Percentiles rank a stretch among this genome's conserved stretches.
phyloP scores from a whole-genome alignment of 2,797 vertebrate genomes.

The Megaceryle alcyon region DNA sequence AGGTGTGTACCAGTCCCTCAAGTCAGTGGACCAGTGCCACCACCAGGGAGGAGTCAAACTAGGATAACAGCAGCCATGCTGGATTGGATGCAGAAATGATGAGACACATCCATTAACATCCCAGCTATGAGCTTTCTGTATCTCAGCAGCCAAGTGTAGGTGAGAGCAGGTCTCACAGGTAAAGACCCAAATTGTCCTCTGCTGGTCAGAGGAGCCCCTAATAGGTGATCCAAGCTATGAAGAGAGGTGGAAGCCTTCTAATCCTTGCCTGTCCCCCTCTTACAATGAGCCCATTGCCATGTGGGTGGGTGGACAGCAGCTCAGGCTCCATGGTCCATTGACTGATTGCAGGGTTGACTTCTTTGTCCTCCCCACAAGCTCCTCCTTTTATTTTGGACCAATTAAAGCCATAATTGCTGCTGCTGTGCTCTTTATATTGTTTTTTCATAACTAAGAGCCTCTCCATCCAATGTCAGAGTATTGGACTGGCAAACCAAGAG shows the following conservation, averaged over 20 bases:
- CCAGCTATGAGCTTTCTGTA: background rate
- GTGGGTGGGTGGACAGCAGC: too few species aligned
- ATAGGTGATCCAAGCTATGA: background rate
- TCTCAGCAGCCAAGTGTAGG: background rate
- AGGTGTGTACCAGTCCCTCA: too few species aligned
- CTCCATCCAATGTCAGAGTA: background rate
- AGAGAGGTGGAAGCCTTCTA: background rate
- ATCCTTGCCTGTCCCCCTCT: background rate
- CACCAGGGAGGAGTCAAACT: background rate
- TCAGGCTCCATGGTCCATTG: accelerated
- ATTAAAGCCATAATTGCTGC: background rate
- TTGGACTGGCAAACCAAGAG: background rate
- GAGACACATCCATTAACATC: too few species aligned
- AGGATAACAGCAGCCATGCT: background rate
- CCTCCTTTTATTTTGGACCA: background rate
- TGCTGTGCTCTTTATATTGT: background rate
- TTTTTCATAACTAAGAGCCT: background rate
- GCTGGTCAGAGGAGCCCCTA: background rate
- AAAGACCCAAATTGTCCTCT: background rate
- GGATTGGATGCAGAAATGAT: background rate
- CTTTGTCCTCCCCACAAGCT: background rate
- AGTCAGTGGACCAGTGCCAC: background rate
- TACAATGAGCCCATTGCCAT: background rate
- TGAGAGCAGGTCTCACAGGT: background rate
- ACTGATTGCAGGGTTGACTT: background rate